Evolutionary conservation across 2,888 invertebrate genomes (phyloP).

Genomic region (Anthrax anthrax): DNA sequence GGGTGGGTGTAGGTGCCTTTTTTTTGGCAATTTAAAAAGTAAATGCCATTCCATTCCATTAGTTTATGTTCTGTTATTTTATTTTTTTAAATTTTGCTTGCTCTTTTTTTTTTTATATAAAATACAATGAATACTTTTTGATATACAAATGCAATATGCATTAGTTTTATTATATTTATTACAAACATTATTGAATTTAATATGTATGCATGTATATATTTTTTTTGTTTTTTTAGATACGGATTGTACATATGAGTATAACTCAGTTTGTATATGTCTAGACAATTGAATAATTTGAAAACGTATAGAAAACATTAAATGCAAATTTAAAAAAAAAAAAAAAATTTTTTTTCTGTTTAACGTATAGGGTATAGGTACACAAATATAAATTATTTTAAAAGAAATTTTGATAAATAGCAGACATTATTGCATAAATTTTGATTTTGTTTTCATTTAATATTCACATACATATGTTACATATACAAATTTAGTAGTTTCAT

Average conservation of each 20-base stretch:
- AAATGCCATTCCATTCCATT: too few relatives aligned
- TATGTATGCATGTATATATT: too few relatives aligned
- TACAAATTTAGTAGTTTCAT: too few relatives aligned
- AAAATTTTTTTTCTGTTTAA: too few relatives aligned
- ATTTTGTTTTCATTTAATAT: too few relatives aligned
- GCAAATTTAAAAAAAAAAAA: background rate
- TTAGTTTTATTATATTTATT: too few relatives aligned
- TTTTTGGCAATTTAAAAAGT: background rate
- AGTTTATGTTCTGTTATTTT: background rate
- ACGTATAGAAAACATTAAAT: background rate
- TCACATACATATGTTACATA: too few relatives aligned
- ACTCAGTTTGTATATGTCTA: background rate
- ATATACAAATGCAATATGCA: background rate
- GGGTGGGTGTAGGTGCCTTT: background rate
- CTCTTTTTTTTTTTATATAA: background rate
- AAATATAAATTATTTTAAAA: background rate
- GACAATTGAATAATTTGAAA: background rate
- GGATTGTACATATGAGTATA: too few relatives aligned
- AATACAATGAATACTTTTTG: background rate
- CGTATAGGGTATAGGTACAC: too few relatives aligned
- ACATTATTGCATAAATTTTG: background rate
- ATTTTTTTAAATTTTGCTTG: background rate
- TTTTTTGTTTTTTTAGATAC: too few relatives aligned
- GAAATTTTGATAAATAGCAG: background rate
- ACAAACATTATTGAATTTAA: too few relatives aligned